A percentile compares a stretch with the other conserved stretches of the same genome.
Evolutionary conservation across 2,888 invertebrate genomes (phyloP).

Genomic region (Heliconius ismenius): DNA sequence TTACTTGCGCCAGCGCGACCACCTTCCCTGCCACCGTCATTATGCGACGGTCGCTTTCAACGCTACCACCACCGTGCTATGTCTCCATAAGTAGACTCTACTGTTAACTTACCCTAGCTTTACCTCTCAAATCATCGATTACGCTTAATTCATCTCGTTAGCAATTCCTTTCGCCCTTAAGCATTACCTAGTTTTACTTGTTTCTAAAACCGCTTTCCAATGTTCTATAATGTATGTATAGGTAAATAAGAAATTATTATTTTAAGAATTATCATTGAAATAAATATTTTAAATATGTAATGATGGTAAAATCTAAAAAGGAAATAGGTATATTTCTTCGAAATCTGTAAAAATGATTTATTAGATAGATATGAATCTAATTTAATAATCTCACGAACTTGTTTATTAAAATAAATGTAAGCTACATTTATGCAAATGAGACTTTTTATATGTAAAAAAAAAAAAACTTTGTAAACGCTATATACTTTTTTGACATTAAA

Average conservation of each 20-base stretch:
- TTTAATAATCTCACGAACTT: too few relatives aligned
- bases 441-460: too few relatives aligned
- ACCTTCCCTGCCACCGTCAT: constrained; percentile 69
- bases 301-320: background rate
- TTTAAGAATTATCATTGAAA: background rate
- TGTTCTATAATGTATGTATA: background rate
- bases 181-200: constrained; percentile 7
- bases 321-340: background rate
- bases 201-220: constrained; percentile 4
- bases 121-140: constrained; percentile 49
- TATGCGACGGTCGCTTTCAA: constrained; percentile 72
- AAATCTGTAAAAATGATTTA: background rate
- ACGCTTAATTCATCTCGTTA: constrained; percentile 40
- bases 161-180: constrained; percentile 35
- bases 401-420: too few relatives aligned
- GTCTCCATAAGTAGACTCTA: constrained; percentile 67
- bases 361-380: too few relatives aligned
- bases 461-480: too few relatives aligned
- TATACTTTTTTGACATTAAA: background rate
- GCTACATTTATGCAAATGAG: too few relatives aligned
- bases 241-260: background rate
- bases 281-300: background rate
- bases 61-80: constrained; percentile 53
- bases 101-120: constrained; percentile 46
- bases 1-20: constrained; percentile 58